These are phyloP conservation scores for Cynopterus brachyotis DNA, from an alignment of 2,113 vertebrate genomes.

Conservation along the genomic window DNA sequence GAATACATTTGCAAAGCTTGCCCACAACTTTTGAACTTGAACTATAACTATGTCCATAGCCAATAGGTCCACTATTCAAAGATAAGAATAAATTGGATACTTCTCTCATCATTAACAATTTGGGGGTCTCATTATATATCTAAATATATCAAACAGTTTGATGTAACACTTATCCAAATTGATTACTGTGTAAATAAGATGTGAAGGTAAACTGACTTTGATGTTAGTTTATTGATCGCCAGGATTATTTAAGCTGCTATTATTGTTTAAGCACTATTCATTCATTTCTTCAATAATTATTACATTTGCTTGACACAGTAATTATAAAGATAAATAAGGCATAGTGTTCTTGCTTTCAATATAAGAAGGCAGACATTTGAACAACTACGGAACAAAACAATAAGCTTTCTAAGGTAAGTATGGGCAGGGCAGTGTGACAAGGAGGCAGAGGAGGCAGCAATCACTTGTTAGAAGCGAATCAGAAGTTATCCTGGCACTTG, in stretches of 20 bases:
- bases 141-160: not conserved
- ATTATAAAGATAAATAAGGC: not conserved
- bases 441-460: not conserved
- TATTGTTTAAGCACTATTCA: not conserved
- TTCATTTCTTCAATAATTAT: slow-evolving; percentile 39
- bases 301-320: not conserved
- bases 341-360: not conserved
- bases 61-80: not conserved
- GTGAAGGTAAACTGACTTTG: not conserved
- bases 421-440: not conserved
- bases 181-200: not conserved
- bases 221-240: not conserved
- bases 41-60: not conserved
- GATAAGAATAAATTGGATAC: not conserved
- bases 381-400: not conserved
- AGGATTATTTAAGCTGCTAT: not conserved
- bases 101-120: not conserved
- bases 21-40: not conserved
- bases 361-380: not conserved
- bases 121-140: not conserved
- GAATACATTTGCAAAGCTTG: not conserved
- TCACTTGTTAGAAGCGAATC: not conserved
- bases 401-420: not conserved
- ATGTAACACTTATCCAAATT: not conserved
- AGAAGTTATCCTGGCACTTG: not conserved